Percentiles rank a stretch among this genome's conserved stretches.
phyloP scores from a whole-genome alignment of 1,140 invertebrate genomes.

The Tigriopus japonicus region DNA sequence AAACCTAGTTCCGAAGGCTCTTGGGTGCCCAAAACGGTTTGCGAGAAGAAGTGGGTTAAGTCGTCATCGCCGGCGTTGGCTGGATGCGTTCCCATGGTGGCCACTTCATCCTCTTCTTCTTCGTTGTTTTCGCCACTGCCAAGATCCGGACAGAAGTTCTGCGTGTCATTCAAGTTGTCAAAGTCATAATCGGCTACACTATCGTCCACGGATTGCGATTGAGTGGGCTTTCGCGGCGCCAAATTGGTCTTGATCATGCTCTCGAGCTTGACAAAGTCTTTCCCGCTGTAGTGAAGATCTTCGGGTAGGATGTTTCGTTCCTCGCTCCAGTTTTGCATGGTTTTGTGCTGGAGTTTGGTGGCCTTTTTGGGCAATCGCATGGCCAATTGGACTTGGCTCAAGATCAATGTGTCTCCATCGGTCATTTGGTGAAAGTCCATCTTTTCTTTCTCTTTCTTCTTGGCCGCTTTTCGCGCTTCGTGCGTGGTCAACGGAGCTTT shows the following conservation, averaged over 20 bases:
- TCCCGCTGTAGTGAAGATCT: constrained; percentile 28
- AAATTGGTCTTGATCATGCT: not conserved
- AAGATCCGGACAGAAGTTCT: constrained; percentile 29
- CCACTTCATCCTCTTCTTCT: constrained; percentile 17
- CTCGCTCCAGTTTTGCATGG: constrained; percentile 26
- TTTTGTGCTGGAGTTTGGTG: constrained; percentile 24
- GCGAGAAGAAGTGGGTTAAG: not conserved
- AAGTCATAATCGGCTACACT: constrained; percentile 29
- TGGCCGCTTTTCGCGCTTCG: not conserved
- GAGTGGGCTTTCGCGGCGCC: not conserved
- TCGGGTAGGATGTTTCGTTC: constrained; percentile 27
- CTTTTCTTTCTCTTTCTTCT: constrained; percentile 19
- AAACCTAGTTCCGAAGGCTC: constrained; percentile 26
- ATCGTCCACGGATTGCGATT: constrained; percentile 21
- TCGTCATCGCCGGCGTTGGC: not conserved
- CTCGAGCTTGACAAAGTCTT: constrained; percentile 23
- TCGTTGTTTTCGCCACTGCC: constrained; percentile 23
- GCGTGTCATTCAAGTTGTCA: constrained; percentile 28
- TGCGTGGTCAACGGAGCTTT: constrained; percentile 17
- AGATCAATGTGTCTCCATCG: constrained; percentile 22
- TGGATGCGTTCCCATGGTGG: not conserved
- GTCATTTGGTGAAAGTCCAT: constrained; percentile 23
- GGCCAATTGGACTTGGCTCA: constrained; percentile 21
- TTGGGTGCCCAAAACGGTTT: not conserved
- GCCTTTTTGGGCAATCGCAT: constrained; percentile 23